These are phyloP conservation scores for Frankliniella intonsa DNA, from an alignment of 2,888 invertebrate species.

Conservation along the genomic window DNA sequence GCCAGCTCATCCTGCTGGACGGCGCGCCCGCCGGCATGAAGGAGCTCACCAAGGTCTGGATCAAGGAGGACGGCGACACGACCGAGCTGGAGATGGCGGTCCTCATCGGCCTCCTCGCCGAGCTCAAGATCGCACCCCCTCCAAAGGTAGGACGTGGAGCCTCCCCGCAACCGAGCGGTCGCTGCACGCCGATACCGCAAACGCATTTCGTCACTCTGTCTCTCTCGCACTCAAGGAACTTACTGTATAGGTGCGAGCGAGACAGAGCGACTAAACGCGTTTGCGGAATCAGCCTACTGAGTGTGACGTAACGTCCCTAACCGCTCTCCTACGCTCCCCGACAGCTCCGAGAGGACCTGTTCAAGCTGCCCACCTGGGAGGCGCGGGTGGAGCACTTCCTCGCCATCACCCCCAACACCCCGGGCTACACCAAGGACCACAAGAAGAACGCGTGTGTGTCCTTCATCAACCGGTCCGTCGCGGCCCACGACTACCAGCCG, in stretches of 20 bases:
- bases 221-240: no score
- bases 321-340: constrained; percentile 15
- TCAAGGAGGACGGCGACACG: constrained; percentile 36
- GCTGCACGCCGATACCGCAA: no score
- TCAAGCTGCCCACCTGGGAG: constrained; percentile 52
- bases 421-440: constrained; percentile 42
- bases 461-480: constrained; percentile 29
- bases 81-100: constrained; percentile 54
- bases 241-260: no score
- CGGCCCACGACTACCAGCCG: constrained; percentile 25
- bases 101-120: constrained; percentile 53
- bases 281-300: no score
- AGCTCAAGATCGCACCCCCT: constrained; percentile 39
- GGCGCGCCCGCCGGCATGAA: constrained; percentile 71
- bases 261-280: no score
- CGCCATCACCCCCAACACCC: constrained; percentile 39
- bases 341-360: constrained; percentile 36
- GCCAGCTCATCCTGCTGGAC: constrained; percentile 69
- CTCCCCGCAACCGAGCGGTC: neutral
- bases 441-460: constrained; percentile 30
- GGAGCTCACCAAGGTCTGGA: constrained; percentile 43
- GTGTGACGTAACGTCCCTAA: no score
- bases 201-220: no score
- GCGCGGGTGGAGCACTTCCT: constrained; percentile 55
- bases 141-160: constrained; percentile 34